Conservation (phyloP, 2,888 invertebrate species). For the Melieria picta region DNA sequence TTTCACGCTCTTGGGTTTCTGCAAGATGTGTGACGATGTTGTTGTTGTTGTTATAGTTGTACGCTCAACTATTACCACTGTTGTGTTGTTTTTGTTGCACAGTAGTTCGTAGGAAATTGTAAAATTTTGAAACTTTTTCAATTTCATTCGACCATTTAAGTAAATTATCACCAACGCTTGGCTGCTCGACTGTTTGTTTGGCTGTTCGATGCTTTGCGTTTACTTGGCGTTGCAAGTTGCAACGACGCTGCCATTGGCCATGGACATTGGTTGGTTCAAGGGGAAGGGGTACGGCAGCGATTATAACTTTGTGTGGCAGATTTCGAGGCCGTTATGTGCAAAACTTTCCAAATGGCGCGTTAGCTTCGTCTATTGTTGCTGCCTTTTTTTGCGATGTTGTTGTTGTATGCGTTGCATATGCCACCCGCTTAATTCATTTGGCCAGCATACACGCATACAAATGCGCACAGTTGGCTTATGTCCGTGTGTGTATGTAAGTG, state of each 20-base stretch:
- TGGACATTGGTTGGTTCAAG: not conserved
- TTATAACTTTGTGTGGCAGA: conserved; percentile 31
- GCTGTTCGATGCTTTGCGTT: conserved; percentile 10
- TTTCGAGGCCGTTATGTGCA: conserved; percentile 29
- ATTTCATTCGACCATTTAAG: conserved; percentile 25
- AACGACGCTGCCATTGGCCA: not conserved
- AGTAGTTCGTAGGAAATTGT: not conserved
- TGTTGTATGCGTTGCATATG: not conserved
- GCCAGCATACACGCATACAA: not conserved
- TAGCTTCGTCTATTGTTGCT: too few species aligned
- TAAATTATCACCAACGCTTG: conserved; percentile 21
- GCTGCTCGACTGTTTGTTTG: not conserved
- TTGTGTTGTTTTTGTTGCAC: conserved; percentile 17
- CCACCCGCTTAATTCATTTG: not conserved
- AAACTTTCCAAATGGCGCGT: conserved; percentile 8
- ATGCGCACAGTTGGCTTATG: conserved; percentile 16
- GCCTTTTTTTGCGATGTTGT: not conserved
- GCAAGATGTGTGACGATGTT: too few species aligned
- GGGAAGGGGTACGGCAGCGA: conserved; percentile 21
- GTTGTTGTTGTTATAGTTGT: too few species aligned
- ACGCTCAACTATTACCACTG: not conserved
- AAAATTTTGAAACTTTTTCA: conserved; percentile 30
- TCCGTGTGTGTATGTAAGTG: conserved; percentile 6
- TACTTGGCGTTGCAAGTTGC: conserved; percentile 26
- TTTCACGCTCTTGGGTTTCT: too few species aligned